Percentiles rank a stretch among this genome's conserved stretches.
phyloP scores from a whole-genome alignment of 2,113 vertebrate species.

The Pipra filicauda region DNA sequence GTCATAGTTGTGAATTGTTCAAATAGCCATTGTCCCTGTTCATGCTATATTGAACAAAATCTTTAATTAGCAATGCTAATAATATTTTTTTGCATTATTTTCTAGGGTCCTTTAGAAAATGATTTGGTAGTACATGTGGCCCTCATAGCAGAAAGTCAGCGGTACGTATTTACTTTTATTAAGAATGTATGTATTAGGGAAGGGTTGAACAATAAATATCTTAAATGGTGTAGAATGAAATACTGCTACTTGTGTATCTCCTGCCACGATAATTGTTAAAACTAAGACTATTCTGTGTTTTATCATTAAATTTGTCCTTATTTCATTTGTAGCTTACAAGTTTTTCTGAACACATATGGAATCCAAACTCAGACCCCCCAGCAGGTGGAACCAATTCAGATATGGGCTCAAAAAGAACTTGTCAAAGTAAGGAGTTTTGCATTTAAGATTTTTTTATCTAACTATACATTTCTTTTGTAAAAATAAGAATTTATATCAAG shows the following conservation, averaged over 20 bases:
- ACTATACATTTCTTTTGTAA: not conserved
- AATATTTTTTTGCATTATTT: conserved; percentile 9
- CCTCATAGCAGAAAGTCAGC: conserved; percentile 95
- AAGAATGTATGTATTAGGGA: not conserved
- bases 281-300: not conserved
- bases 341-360: conserved; percentile 96
- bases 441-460: not conserved
- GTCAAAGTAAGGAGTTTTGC: conserved; percentile 85
- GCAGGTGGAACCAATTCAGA: conserved; percentile 98
- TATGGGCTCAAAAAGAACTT: conserved; percentile 97
- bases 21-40: not conserved
- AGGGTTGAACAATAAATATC: not conserved
- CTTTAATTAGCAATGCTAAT: not conserved
- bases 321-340: conserved; percentile 84
- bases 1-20: conserved; percentile 11
- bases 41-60: not conserved
- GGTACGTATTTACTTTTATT: conserved; percentile 75
- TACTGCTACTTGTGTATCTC: not conserved
- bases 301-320: not conserved
- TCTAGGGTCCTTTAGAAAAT: conserved; percentile 93
- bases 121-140: conserved; percentile 92
- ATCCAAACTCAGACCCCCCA: conserved; percentile 97
- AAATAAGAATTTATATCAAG: not conserved
- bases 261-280: not conserved
- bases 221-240: not conserved